Evolutionary conservation across 2,888 invertebrate species (phyloP).

Genomic region (Oeneis ivallda): DNA sequence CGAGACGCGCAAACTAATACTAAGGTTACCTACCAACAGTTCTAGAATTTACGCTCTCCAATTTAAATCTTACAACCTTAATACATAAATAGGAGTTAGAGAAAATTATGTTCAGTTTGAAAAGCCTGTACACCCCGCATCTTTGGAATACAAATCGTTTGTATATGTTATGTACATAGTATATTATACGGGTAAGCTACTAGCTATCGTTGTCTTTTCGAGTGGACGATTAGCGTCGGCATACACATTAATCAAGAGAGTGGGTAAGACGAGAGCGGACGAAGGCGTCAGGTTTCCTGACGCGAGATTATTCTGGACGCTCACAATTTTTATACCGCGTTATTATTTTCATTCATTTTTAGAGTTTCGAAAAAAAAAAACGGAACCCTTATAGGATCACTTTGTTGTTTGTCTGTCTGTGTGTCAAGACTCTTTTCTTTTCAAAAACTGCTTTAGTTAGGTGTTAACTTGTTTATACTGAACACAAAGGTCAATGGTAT

Average conservation of each 20-base stretch:
- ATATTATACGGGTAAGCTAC: background rate
- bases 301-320: constrained; percentile 39
- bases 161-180: background rate
- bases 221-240: constrained; percentile 70
- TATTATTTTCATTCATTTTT: no score
- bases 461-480: no score
- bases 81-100: background rate
- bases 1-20: background rate
- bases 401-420: no score
- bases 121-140: background rate
- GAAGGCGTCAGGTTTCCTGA: constrained; percentile 61
- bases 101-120: background rate
- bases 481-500: no score
- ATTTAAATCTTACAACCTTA: no score
- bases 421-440: no score
- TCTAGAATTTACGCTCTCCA: background rate
- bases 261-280: constrained; percentile 73
- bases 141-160: background rate
- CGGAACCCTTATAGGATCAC: no score
- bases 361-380: no score
- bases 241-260: constrained; percentile 77
- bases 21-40: background rate
- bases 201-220: constrained; percentile 44
- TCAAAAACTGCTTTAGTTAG: no score
- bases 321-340: background rate